Base-by-base conservation (phyloP, 30 jellyfish, hydroid and myxozoan genomes). In the Calvadosia cruxmelitensis region DNA sequence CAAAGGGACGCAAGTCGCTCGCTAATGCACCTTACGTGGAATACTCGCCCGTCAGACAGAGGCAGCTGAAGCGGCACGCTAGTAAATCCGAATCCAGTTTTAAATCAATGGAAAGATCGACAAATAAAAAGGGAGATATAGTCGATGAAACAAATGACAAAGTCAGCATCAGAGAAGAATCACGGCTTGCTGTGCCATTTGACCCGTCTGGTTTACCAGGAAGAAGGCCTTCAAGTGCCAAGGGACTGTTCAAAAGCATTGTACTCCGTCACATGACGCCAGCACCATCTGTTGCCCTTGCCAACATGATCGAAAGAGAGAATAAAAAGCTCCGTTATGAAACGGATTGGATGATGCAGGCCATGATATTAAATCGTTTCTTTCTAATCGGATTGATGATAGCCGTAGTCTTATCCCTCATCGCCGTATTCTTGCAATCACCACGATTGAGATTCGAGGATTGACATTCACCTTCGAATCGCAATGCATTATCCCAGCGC, bases 341-440 rank as follows among this genome's bases (percentile, higher is more conserved):
- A 51, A 82, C 87, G 0, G 94, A 82, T 29, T 82, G 94, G 94
- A 82, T 82, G 94, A 82, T 78, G 36, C 73, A 84, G 30, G 94
- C 94, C 29, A 82, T 82, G 77, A 74, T 82, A 10, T 67, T 82
- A 29, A 82, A 82, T 51, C 78, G 94, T 25, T 74, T 82, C 67
- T 82, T 82, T 75, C 57, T 74, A 20, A 73, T 82, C 61, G 25
- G 68, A 3, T 48, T 82, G 30, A 57, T 68, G 15, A 34, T 82
- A 2, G 78, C 94, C 2, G 84, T 82, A 61, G 26, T 73, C 10
- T 49, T 82, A 31, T 82, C 94, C n/a, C 13, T 82, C 24, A 61
- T 82, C 25, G 86, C 94, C 1, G 94, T 82, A 35, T 82, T 82
- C 30, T 20, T 82, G 73, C 94, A 73, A 61, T 73, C 94, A 0